These are phyloP conservation scores for Cryptus armator DNA, from an alignment of 2,888 invertebrate species.

Conservation along the genomic window DNA sequence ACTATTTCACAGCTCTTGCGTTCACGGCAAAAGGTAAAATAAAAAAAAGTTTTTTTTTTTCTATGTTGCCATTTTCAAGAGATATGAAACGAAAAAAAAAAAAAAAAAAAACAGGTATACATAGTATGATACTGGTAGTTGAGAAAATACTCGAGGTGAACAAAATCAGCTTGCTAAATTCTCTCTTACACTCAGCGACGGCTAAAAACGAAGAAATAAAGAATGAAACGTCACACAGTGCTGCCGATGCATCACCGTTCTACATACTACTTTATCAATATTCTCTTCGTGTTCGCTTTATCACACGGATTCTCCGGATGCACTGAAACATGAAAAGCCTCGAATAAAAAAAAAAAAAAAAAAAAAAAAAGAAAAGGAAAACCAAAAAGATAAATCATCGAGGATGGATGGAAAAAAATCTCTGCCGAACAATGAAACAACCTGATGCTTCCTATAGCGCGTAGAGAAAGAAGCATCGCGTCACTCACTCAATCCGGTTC, in stretches of 20 bases:
- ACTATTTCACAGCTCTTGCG: constrained; percentile 12
- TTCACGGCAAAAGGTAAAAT: background rate
- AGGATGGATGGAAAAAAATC: constrained; percentile 36
- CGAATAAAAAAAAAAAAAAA: background rate
- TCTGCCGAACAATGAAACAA: constrained; percentile 66
- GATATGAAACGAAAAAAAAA: background rate
- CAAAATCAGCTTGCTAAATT: constrained; percentile 47
- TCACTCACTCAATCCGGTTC: constrained; percentile 32
- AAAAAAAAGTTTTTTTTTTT: constrained; percentile 5
- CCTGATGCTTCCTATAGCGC: constrained; percentile 62
- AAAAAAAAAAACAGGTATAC: background rate
- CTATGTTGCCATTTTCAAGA: background rate
- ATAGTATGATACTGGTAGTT: constrained; percentile 11
- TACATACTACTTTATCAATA: constrained; percentile 35
- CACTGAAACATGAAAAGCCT: constrained; percentile 35
- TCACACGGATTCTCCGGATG: constrained; percentile 7
- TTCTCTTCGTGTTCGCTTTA: constrained; percentile 30
- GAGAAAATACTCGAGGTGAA: constrained; percentile 27
- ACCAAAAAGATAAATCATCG: constrained; percentile 37
- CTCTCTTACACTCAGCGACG: constrained; percentile 26
- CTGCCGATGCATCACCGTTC: constrained; percentile 37
- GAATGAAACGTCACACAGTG: constrained; percentile 46
- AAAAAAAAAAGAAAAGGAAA: constrained; percentile 4
- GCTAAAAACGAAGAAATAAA: constrained; percentile 25
- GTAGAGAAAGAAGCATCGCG: constrained; percentile 41